Percentiles rank a stretch among this genome's conserved stretches.
Evolutionary conservation across 1,140 invertebrate species (phyloP).

Genomic region (Halesus radiatus): DNA sequence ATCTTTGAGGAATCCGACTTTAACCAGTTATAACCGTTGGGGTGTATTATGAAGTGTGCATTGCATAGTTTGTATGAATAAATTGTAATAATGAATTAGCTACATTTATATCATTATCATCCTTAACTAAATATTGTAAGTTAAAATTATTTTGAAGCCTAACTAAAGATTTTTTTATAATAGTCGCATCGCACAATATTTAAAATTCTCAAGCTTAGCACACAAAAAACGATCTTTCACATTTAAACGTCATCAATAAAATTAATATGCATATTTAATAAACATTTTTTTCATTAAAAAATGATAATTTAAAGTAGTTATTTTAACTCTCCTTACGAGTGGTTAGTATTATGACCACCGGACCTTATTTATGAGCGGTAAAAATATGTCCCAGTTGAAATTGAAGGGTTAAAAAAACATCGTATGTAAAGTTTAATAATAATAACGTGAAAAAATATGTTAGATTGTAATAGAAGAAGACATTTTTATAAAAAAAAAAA

Average conservation of each 20-base stretch:
- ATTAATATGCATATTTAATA: constrained; percentile 22
- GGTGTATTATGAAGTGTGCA: background rate
- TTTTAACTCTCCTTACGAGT: no score
- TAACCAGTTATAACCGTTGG: background rate
- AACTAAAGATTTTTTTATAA: background rate
- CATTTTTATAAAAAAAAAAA: no score
- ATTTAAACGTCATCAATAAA: constrained; percentile 14
- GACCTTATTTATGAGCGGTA: no score
- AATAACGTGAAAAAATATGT: no score
- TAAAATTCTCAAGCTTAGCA: constrained; percentile 17
- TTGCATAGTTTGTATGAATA: background rate
- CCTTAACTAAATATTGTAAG: constrained; percentile 14
- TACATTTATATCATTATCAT: background rate
- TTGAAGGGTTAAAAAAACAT: no score
- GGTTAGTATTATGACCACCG: no score
- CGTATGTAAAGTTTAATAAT: no score
- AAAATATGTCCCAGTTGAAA: no score
- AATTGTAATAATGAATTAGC: constrained; percentile 18
- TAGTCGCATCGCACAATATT: background rate
- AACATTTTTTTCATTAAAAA: background rate
- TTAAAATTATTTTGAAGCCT: constrained; percentile 3
- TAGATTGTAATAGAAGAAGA: no score
- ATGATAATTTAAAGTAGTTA: no score
- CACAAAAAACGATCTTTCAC: background rate
- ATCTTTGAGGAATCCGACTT: background rate